Evolutionary conservation across 2,888 invertebrate species (phyloP).

Genomic region (Adela reaumurella): DNA sequence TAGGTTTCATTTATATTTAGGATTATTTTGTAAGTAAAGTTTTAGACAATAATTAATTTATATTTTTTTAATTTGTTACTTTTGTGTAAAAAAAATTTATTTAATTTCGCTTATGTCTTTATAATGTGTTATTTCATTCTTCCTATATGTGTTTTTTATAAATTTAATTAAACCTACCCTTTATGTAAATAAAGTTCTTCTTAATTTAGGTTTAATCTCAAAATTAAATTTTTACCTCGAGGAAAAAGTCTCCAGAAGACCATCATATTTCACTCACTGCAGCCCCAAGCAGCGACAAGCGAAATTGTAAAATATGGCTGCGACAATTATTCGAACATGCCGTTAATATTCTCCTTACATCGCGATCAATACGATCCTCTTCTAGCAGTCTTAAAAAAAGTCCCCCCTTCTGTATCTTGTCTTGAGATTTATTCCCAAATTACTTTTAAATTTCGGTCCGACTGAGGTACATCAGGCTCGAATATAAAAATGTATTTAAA

Average conservation of each 20-base stretch:
- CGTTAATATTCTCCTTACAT: slow-evolving; percentile 52
- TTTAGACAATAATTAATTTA: too few species aligned
- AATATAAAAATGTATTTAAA: slow-evolving; percentile 57
- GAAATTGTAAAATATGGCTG: slow-evolving; percentile 48
- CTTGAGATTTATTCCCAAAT: slow-evolving; percentile 53
- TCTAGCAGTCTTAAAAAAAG: slow-evolving; percentile 23
- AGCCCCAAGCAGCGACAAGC: not conserved
- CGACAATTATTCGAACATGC: slow-evolving; percentile 56
- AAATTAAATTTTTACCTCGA: too few species aligned
- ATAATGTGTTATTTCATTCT: too few species aligned
- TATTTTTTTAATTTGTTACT: too few species aligned
- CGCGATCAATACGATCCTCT: slow-evolving; percentile 15
- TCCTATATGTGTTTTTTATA: too few species aligned
- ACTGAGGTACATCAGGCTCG: slow-evolving; percentile 32
- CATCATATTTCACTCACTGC: not conserved
- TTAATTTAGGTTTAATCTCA: too few species aligned
- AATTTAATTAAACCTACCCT: too few species aligned
- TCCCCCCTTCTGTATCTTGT: slow-evolving; percentile 28
- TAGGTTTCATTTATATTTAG: too few species aligned
- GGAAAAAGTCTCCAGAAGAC: not conserved
- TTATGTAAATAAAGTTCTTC: too few species aligned
- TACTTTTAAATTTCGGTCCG: slow-evolving; percentile 49
- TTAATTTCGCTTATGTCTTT: too few species aligned
- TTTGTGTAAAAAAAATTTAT: too few species aligned
- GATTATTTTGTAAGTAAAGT: too few species aligned